Evolutionary conservation across 2,888 invertebrate genomes (phyloP), one percentile per base, ranked within the genome.

Genomic region (Coenonympha arcania): DNA sequence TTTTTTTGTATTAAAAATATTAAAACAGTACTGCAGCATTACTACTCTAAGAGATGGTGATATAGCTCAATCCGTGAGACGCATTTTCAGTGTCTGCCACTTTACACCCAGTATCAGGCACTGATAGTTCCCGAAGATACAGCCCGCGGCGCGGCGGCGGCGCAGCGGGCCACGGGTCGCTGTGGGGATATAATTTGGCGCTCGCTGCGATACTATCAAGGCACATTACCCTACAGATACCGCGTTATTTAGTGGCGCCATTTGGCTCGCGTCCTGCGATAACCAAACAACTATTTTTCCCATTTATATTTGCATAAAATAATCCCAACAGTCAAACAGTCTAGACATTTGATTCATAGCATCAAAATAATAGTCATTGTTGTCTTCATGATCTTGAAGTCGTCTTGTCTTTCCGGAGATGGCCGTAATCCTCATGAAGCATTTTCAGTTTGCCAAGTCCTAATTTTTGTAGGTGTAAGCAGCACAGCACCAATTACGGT

Each of bases 161-260:
- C n/a, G n/a, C n/a, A n/a, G n/a, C 15, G 22, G 9, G 39, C 22
- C 39, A 16, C 24, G 15, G 22, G 24, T 13, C 76, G 76, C 81
- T 75, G 71, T 79, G 69, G 74, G 76, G 79, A 81, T 78, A 76
- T 81, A 80, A 83, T 84, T 85, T 83, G 83, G 83, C 84, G 81
- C 33, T 66, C 80, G 72, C 71, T 60, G 66, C 66, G 81, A 84
- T 81, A 76, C 61, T 84, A 84, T 84, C 81, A 22, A 39, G 39
- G 62, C 69, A 69, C 72, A 73, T 77, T 78, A 76, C 76, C 77
- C 79, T 75, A 71, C 80, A 79, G 84, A 84, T 79, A 84, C 64
- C 65, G 62, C 61, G 75, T 81, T 78, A 80, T 83, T 83, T 83
- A 83, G 80, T 79, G 72, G 71, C 65, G 65, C 72, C 67, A 73